Evolutionary conservation across 2,888 invertebrate genomes (phyloP).

Genomic region (Eupithecia subumbrata): DNA sequence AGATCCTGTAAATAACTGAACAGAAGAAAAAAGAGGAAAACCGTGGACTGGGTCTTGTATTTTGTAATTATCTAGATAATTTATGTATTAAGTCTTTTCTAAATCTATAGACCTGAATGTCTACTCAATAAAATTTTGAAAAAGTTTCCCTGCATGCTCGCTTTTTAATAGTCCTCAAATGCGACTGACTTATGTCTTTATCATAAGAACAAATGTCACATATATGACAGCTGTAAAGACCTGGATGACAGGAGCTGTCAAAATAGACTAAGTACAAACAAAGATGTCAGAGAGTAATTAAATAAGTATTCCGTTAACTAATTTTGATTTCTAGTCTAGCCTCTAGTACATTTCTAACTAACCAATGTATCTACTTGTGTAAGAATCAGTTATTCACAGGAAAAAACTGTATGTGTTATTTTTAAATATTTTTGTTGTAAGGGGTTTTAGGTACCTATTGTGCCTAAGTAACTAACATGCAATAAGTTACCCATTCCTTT

Average conservation of each 20-base stretch:
- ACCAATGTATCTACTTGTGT: slow-evolving; percentile 32
- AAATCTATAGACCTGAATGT: slow-evolving; percentile 7
- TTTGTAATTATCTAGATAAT: slow-evolving; percentile 10
- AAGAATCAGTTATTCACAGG: slow-evolving; percentile 79
- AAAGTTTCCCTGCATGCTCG: background rate
- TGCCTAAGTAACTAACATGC: slow-evolving; percentile 59
- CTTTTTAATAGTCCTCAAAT: background rate
- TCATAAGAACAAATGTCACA: background rate
- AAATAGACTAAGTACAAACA: background rate
- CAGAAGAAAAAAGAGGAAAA: slow-evolving; percentile 45
- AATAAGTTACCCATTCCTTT: slow-evolving; percentile 69
- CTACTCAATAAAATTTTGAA: slow-evolving; percentile 20
- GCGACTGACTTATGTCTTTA: background rate
- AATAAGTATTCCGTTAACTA: background rate
- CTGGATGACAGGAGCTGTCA: slow-evolving; percentile 2
- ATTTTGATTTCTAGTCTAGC: slow-evolving; percentile 12
- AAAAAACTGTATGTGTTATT: slow-evolving; percentile 52
- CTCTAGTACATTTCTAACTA: slow-evolving; percentile 19
- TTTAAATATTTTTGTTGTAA: slow-evolving; percentile 33
- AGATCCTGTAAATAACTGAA: slow-evolving; percentile 79
- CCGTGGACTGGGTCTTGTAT: slow-evolving; percentile 66
- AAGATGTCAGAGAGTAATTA: background rate
- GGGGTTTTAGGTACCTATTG: slow-evolving; percentile 39
- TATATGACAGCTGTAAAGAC: background rate
- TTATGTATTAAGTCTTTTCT: slow-evolving; percentile 10